Evolutionary conservation across 2,888 invertebrate species (phyloP), one percentile per base, ranked within the genome.

Genomic region (Portevinia maculata): DNA sequence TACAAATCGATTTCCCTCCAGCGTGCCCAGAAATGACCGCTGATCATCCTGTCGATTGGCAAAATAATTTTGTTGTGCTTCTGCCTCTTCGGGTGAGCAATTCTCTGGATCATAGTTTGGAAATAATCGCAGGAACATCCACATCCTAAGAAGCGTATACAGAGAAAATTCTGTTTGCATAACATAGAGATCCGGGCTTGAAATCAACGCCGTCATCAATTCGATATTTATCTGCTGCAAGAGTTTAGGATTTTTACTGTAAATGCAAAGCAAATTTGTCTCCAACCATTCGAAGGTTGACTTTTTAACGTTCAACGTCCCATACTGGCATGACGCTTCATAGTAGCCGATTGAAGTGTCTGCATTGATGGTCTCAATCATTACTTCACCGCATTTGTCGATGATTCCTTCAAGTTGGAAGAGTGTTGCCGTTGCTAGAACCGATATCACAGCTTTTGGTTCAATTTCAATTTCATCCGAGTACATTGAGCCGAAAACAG

Each of bases 141-240:
- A 96, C 86, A 93, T 92, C 86, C 95, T 93, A 17, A 96, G 88
- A 88, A 95, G 90, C 53, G 93, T 93, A 85, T 96, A 96, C 41
- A 95, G 90, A 32, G 95, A 94, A 89, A 95, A 95, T 90, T 96
- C 96, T 0, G 95, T 95, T 90, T 95, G 95, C 91, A 95, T 93
- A 1, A 95, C 95, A 87, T 94, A 94, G 74, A 96, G 91, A 86
- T 94, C 92, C 0, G 93, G 92, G 88, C 94, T 93, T 9, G 91
- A 90, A 24, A 95, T 92, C 28, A 95, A 89, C 39, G 92, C 91
- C 2, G 91, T 90, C 94, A 96, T 94, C 79, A 95, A 88, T 2
- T 93, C 92, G n/a, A 92, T 89, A 28, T 93, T 93, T 85, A 95
- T 93, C 85, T 93, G 92, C 85, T 91, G 91, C 52, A 95, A 89